These are phyloP conservation scores for Falco naumanni DNA, from an alignment of 2,797 vertebrate genomes.

Conservation along the genomic window DNA sequence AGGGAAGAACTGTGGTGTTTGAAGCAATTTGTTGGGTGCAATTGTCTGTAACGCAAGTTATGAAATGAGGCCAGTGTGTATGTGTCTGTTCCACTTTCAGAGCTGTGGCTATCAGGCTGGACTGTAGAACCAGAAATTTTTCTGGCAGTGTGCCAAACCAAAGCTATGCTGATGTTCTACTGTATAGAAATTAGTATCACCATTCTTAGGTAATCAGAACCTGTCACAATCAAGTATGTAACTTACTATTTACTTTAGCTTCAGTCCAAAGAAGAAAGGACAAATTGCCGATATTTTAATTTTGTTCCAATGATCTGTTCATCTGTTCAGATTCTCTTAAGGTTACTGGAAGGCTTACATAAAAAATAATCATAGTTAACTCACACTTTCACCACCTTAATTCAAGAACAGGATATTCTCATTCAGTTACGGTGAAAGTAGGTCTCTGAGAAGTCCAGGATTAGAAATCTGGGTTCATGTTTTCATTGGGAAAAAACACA, in stretches of 20 bases:
- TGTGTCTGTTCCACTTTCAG: background rate
- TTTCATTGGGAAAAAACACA: conserved; percentile 4
- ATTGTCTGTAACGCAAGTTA: background rate
- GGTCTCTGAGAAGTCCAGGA: background rate
- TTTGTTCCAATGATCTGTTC: background rate
- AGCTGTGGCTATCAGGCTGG: background rate
- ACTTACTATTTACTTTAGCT: background rate
- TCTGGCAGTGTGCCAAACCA: background rate
- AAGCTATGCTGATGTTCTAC: background rate
- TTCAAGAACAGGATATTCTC: background rate
- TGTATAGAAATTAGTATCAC: background rate
- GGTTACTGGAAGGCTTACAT: background rate
- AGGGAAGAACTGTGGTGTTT: background rate
- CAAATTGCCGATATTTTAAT: background rate
- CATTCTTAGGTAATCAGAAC: background rate
- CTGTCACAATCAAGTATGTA: background rate
- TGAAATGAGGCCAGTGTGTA: background rate
- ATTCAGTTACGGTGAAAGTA: background rate
- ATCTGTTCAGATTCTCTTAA: background rate
- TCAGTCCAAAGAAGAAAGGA: background rate
- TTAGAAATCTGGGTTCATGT: background rate
- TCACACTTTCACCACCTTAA: background rate
- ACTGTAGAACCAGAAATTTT: background rate
- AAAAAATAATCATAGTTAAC: background rate
- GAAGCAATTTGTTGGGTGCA: background rate